Evolutionary conservation across 2,113 vertebrate genomes (phyloP), one percentile per base, ranked within the genome.

Genomic region (Phrynosoma blainvillii): DNA sequence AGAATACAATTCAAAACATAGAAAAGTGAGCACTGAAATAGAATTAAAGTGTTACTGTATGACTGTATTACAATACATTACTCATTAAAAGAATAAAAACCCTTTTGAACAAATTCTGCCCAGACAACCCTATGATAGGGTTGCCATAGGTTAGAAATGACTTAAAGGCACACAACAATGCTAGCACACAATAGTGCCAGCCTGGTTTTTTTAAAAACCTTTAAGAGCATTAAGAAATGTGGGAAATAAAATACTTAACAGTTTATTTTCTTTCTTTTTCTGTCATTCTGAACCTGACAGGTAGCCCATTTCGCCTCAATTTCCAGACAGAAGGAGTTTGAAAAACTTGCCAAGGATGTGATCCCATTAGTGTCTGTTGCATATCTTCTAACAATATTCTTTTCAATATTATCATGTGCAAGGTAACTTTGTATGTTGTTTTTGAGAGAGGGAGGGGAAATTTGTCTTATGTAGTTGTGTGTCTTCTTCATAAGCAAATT

Each of bases 261-360:
- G 36, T 5, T 36, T 84, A 23, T 54, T 7, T 70, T 74, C 16
- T 30, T 42, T 76, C 20, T 36, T 23, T 62, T 21, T 92, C 87
- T 20, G 27, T 14, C 82, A 47, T 47, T 47, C 70, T 16, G 30
- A 71, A 62, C 90, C 54, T 79, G 62, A 7, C 91, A 98, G 98
- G 96, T 97, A 56, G 96, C 96, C 27, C 95, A 97, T 93, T 98
- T 97, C 76, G 97, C 97, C 11, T 98, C 98, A 1, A 88, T 96
- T 84, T 98, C 98, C 77, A 96, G 97, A 85, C 97, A 98, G 81
- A 56, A 95, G 93, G 97, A 98, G 91, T 97, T 98, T 93, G 96
- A 98, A 82, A 95, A 93, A 89, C 96, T 96, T 73, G 74, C 97
- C 2, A 85, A 59, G n/a, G 95, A 93, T 0, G 95, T 98, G 77